Conservation (phyloP, 2,797 vertebrate genomes). For the Botia almorhae region DNA sequence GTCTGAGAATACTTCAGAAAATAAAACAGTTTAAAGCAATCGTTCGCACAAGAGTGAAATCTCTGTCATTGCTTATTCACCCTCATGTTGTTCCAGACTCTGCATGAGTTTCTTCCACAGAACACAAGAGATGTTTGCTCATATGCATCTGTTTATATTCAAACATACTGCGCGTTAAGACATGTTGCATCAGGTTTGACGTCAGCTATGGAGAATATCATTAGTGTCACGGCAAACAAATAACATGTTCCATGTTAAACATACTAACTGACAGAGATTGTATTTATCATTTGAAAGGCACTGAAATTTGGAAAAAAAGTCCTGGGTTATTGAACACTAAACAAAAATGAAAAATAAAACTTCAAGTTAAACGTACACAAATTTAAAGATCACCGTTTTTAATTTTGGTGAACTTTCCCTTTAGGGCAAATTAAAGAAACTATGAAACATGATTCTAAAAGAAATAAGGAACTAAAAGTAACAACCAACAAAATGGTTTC, state of each 20-base stretch:
- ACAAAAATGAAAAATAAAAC: background rate
- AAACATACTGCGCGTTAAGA: background rate
- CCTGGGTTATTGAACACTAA: too few relatives aligned
- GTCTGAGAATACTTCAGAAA: constrained; percentile 4
- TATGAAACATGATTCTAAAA: too few relatives aligned
- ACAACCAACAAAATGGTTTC: background rate
- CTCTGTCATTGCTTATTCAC: constrained; percentile 2
- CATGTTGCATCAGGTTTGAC: background rate
- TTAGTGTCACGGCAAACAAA: background rate
- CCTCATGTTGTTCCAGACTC: background rate
- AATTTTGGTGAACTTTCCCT: background rate
- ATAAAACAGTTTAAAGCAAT: background rate
- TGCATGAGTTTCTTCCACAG: background rate
- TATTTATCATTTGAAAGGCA: background rate
- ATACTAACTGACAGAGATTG: background rate
- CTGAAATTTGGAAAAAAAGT: background rate
- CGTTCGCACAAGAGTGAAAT: background rate
- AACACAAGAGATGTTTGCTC: background rate
- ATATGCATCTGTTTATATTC: background rate
- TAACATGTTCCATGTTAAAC: background rate
- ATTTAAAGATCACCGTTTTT: too few relatives aligned
- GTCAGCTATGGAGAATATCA: background rate
- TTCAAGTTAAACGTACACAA: background rate
- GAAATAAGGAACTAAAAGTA: too few relatives aligned
- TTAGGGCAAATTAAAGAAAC: background rate